Percentiles rank a stretch among this genome's conserved stretches.
Conservation (phyloP, 1,140 invertebrate species). For the Amyelois transitella region DNA sequence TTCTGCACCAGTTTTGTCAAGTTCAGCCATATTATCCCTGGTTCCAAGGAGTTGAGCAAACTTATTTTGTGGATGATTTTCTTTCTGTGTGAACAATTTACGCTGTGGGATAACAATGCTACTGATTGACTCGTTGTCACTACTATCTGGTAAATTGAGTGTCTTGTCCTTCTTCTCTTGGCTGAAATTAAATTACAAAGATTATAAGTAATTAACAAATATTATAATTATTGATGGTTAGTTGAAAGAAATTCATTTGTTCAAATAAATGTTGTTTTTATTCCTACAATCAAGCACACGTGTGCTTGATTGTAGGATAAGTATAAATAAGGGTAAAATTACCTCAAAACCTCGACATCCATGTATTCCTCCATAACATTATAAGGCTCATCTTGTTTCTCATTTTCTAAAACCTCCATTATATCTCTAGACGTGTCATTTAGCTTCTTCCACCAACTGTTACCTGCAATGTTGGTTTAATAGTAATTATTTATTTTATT, state of each 20-base stretch:
- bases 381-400: slow-evolving; percentile 18
- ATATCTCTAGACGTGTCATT: slow-evolving; percentile 46
- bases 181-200: slow-evolving; percentile 34
- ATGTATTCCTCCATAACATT: slow-evolving; percentile 39
- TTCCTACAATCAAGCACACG: too few species aligned
- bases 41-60: slow-evolving; percentile 36
- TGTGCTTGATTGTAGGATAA: too few species aligned
- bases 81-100: slow-evolving; percentile 51
- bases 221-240: too few species aligned
- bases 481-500: background rate
- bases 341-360: slow-evolving; percentile 54
- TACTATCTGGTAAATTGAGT: slow-evolving; percentile 56
- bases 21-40: slow-evolving; percentile 32
- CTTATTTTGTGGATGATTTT: slow-evolving; percentile 31
- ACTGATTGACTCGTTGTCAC: slow-evolving; percentile 56
- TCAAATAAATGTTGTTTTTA: too few species aligned
- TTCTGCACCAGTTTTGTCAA: slow-evolving; percentile 29
- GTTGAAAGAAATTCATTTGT: too few species aligned
- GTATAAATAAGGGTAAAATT: slow-evolving; percentile 9
- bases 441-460: slow-evolving; percentile 59
- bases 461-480: slow-evolving; percentile 25
- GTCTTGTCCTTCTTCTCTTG: slow-evolving; percentile 46
- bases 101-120: slow-evolving; percentile 58
- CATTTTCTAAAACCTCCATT: slow-evolving; percentile 37
- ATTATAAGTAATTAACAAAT: background rate